Conservation (phyloP, 2,797 vertebrate species). For the Knipowitschia caucasica region DNA sequence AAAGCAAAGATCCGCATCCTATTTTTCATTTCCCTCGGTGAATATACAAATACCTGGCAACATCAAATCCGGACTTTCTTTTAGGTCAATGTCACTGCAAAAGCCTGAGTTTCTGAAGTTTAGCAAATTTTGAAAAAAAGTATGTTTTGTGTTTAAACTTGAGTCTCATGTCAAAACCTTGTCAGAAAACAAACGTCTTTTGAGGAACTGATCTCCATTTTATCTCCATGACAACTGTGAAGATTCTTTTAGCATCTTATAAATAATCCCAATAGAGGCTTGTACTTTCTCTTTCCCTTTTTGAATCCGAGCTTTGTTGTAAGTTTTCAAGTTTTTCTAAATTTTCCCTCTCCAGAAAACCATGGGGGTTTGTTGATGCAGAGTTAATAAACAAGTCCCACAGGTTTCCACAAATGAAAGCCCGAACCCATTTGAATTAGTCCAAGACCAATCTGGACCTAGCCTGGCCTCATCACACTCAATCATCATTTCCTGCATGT, state of each 20-base stretch:
- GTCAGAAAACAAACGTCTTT: constrained; percentile 1
- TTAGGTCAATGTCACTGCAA: background rate
- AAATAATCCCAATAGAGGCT: background rate
- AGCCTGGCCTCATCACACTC: too few species aligned
- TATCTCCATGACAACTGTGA: background rate
- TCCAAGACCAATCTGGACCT: too few species aligned
- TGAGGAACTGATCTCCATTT: constrained; percentile 1
- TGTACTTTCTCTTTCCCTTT: background rate
- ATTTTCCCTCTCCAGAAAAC: background rate
- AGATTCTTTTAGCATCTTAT: constrained; percentile 1
- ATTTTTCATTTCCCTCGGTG: too few species aligned
- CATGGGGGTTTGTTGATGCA: background rate
- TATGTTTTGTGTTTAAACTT: background rate
- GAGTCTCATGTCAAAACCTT: constrained; percentile 1
- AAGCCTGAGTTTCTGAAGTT: background rate
- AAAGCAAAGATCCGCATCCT: too few species aligned
- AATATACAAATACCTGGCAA: too few species aligned
- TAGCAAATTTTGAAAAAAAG: background rate
- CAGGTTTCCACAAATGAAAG: background rate
- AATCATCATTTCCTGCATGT: too few species aligned
- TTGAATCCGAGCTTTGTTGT: too few species aligned
- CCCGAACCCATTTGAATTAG: too few species aligned
- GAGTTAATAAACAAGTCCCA: constrained; percentile 1
- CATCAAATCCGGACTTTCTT: background rate
- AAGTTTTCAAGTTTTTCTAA: background rate